Conservation (phyloP, 2,797 vertebrate species). For the Lepus townsendii region DNA sequence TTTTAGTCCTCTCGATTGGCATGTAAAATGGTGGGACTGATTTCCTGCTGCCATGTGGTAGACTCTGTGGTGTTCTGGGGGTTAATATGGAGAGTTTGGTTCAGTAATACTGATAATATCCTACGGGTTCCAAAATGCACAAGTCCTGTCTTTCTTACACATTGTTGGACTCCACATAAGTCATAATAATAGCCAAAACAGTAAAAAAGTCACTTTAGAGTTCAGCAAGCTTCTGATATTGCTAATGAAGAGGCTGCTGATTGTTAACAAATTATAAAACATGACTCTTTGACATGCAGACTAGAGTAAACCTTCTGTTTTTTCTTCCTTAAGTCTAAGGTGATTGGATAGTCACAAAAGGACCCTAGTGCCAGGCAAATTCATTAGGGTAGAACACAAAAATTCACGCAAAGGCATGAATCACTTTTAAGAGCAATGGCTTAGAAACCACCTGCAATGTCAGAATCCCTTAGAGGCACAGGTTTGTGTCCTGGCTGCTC, state of each 20-base stretch:
- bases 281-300: neutral
- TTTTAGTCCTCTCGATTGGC: neutral
- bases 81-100: neutral
- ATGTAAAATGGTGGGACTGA: neutral
- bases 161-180: neutral
- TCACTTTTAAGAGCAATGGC: neutral
- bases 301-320: neutral
- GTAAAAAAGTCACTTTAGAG: neutral
- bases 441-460: too few species aligned
- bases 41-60: neutral
- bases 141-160: neutral
- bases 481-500: too few species aligned
- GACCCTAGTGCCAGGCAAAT: neutral
- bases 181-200: slow-evolving; percentile 17
- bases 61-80: neutral
- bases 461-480: too few species aligned
- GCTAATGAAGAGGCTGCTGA: neutral
- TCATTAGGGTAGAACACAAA: neutral
- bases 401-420: neutral
- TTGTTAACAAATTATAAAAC: neutral
- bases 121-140: neutral
- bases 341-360: neutral
- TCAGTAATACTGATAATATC: neutral
- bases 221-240: neutral
- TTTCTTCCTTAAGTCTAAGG: neutral